Conservation (phyloP, 2,113 vertebrate species). For the Equus quagga region DNA sequence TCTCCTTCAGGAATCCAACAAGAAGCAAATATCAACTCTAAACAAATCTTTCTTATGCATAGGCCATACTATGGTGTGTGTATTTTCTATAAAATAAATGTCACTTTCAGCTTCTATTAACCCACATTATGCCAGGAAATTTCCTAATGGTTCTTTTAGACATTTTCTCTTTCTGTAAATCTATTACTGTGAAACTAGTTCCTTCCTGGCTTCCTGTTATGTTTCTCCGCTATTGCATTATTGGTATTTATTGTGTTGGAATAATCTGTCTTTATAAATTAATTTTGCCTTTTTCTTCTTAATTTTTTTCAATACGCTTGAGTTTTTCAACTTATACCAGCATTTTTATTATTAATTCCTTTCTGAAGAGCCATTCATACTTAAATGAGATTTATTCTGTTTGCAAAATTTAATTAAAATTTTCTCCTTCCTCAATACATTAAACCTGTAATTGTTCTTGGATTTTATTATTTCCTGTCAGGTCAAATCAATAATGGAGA, state of each 20-base stretch:
- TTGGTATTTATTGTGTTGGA: constrained; percentile 50
- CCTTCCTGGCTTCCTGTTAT: constrained; percentile 62
- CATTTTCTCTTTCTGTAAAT: constrained; percentile 54
- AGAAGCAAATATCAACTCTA: constrained; percentile 50
- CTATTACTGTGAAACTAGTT: constrained; percentile 59
- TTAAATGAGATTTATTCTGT: constrained; percentile 62
- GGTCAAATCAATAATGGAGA: constrained; percentile 47
- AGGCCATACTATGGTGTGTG: neutral
- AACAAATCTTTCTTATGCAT: constrained; percentile 44
- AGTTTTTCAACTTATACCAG: constrained; percentile 36
- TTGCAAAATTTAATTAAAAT: constrained; percentile 72
- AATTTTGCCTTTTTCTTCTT: constrained; percentile 58
- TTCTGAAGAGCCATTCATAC: constrained; percentile 42
- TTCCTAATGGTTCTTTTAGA: constrained; percentile 54
- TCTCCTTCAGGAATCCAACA: constrained; percentile 35
- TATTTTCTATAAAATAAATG: constrained; percentile 58
- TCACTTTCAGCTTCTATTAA: constrained; percentile 44
- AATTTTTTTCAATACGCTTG: constrained; percentile 36
- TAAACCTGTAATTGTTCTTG: constrained; percentile 57
- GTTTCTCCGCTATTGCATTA: constrained; percentile 63
- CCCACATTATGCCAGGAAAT: constrained; percentile 30
- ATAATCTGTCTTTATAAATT: constrained; percentile 65
- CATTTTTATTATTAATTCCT: constrained; percentile 48
- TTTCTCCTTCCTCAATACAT: constrained; percentile 40
- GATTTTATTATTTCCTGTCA: constrained; percentile 50